These are phyloP conservation scores for Oreochromis spilurus DNA, from an alignment of 2,113 vertebrate species.

Conservation along the genomic window DNA sequence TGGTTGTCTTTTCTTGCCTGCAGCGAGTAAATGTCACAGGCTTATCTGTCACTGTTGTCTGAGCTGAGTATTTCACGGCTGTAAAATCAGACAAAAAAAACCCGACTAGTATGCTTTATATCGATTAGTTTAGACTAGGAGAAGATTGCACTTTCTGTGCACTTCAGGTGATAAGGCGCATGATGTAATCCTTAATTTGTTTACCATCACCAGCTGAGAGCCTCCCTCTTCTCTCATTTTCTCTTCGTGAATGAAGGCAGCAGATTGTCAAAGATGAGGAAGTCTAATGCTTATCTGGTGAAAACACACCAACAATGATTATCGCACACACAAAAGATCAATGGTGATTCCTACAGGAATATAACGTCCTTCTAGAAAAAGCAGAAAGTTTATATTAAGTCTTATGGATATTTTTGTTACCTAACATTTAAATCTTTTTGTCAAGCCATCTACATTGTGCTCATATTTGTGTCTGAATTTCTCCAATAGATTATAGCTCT, in stretches of 20 bases:
- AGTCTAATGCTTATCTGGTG: conserved; percentile 53
- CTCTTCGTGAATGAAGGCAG: conserved; percentile 33
- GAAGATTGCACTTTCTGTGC: background rate
- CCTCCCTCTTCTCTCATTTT: background rate
- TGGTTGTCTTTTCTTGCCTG: background rate
- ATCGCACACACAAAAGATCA: background rate
- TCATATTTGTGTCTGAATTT: background rate
- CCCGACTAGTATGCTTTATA: background rate
- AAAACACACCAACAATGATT: conserved; percentile 12
- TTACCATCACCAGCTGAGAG: conserved; percentile 21
- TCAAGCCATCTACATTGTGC: background rate
- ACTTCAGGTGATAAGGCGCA: background rate
- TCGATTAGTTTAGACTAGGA: background rate
- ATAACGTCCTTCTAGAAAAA: background rate
- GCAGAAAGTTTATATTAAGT: background rate
- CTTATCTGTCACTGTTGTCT: background rate
- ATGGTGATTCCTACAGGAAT: background rate
- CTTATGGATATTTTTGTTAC: background rate
- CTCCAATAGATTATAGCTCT: conserved; percentile 87
- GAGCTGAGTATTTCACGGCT: background rate
- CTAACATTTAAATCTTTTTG: background rate
- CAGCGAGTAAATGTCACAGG: background rate
- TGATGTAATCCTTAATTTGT: conserved; percentile 40
- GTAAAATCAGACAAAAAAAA: background rate
- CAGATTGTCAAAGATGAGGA: conserved; percentile 37